Evolutionary conservation across 1,140 invertebrate genomes (phyloP), one percentile per base, ranked within the genome.

Genomic region (Brachionus koreanus): DNA sequence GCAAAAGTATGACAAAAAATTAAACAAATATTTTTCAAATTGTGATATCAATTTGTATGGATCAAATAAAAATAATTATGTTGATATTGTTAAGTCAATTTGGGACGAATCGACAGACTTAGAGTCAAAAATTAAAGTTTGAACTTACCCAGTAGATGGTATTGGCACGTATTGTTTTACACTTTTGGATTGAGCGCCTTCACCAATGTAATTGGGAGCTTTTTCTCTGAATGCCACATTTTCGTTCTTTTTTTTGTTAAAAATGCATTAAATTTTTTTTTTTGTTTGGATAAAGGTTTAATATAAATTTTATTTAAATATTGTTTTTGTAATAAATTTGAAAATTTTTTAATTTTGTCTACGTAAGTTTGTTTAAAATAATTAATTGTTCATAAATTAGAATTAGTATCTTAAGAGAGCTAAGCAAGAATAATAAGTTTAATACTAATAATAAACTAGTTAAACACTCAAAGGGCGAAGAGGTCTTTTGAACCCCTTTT

Each of bases 191-290:
- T 74, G 69, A 74, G 69, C 69, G 23, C 74, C 74, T 57, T 77
- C 74, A 6, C 74, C 74, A 77, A 77, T 77, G 16, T 57, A 57
- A 61, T 77, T 77, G 25, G 74, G 74, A 33, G 74, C 74, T 57
- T 57, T 52, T 77, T 77, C 74, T 57, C 74, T 52, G n/a, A 77
- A 77, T 37, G 74, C 33, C n/a, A 77, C 49, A 61, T 77, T 77
- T 12, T 77, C 46, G 37, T 77, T 57, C 74, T 77, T 52, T 49
- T 29, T 75, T 3, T 23, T 0, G 16, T 23, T 3, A 42, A 42
- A 10, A 10, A 42, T 42, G 1, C 12, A 42, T 42, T 42, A 42
- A 10, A 42, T 42, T 10, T 42, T 10, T 42, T 42, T 42, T 42
- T 10, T 42, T n/a, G n/a, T n/a, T n/a, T n/a, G n/a, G n/a, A n/a